Evolutionary conservation across 1,140 invertebrate species (phyloP), one percentile per base, ranked within the genome.

Genomic region (Scaptomyza pallida): DNA sequence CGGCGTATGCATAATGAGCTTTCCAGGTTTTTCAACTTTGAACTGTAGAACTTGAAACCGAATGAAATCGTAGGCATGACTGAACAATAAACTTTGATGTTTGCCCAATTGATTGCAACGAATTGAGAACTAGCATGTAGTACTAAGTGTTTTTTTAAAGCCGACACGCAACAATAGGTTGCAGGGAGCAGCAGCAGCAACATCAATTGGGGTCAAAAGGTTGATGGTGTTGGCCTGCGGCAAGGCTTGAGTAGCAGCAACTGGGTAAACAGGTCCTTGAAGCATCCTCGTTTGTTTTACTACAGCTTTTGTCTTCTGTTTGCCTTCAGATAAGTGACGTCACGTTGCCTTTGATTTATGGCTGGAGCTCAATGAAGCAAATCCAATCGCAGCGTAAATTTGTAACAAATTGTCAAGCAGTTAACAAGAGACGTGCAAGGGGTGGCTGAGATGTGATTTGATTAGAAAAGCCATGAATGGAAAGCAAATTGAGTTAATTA

Each of bases 1-100:
- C 5, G 67, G 43, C 67, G 59, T 56, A 70, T 71, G 60, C 52
- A 19, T 56, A 64, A 57, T 50, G 26, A 48, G 43, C 8, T 44
- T 10, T 23, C 17, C 16, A 63, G 50, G 40, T 26, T 68, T 30
- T 77, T 63, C 54, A 75, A 68, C 79, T 78, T 60, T 82, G 74
- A 76, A 68, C 54, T 72, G 30, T 21, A 44, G 13, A 40, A 40
- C 17, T 9, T 57, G 54, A 12, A 9, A 19, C 13, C 10, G 2
- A 5, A 12, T 15, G 21, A 0, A 35, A 16, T 12, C 15, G 16
- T 35, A 59, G n/a, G 45, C 16, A 3, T 44, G 16, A 35, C 47
- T 16, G 51, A 17, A 40, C 26, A 55, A 13, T 69, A 56, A 55
- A 52, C 37, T 64, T 45, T 35, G 12, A 56, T 64, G 52, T 65